These are phyloP conservation scores for Drosophila bunnanda DNA, from an alignment of 2,888 invertebrate genomes.

Conservation along the genomic window DNA sequence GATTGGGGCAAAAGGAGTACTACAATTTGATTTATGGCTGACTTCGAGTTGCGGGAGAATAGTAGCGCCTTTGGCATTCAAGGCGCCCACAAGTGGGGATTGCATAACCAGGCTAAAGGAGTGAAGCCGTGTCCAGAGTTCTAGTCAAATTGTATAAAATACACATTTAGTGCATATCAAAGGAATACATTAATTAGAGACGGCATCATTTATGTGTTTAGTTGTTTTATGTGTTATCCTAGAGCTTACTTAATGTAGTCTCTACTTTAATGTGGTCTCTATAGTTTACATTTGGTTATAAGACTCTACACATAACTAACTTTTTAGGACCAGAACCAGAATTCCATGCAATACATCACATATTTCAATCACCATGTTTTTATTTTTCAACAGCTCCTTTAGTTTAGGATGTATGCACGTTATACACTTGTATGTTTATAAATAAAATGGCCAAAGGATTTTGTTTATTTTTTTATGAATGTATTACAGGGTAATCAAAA, in stretches of 20 bases:
- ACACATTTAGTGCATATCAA: neutral
- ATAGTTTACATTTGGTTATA: neutral
- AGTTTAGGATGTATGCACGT: no score
- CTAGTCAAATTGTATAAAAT: neutral
- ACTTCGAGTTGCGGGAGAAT: conserved; percentile 63
- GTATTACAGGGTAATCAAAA: no score
- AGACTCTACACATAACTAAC: no score
- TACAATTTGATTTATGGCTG: conserved; percentile 76
- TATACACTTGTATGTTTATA: no score
- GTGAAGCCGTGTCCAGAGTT: neutral
- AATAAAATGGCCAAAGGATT: no score
- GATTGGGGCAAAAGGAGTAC: conserved; percentile 38
- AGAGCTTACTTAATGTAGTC: neutral
- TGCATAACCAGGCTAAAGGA: conserved; percentile 62
- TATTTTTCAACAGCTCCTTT: no score
- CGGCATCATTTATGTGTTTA: no score
- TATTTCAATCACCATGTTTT: no score
- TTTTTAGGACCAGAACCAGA: no score
- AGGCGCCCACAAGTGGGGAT: conserved; percentile 65
- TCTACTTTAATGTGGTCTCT: neutral
- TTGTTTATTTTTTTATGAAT: no score
- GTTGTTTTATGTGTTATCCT: neutral
- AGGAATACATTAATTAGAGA: neutral
- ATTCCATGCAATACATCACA: no score
- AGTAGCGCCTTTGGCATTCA: conserved; percentile 27